Base-by-base conservation (phyloP, 2,113 vertebrate species). In the Sisor rabdophorus region DNA sequence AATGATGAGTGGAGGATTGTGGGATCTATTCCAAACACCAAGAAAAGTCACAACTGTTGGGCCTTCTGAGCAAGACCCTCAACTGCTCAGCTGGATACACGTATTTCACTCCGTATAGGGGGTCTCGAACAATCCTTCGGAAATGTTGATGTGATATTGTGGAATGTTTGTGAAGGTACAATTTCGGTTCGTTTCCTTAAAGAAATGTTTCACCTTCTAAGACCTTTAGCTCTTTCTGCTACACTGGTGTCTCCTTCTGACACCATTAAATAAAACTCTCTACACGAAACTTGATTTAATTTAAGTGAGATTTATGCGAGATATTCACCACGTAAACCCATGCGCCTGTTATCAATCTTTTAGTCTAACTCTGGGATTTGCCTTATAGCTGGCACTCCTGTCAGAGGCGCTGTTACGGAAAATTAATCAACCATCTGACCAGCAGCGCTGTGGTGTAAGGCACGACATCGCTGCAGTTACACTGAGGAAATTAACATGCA, bases 401-500 rank as follows among this genome's bases (percentile, higher is more conserved):
- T 30, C 47, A 28, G 17, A 69, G 48, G 24, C 30, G 15, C 24
- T 19, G 47, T 20, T 30, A 52, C 2, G 17, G 24, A 30, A 69
- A 69, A 67, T 26, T 26, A 67, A 26, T 67, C 47, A 52, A 28
- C 16, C 11, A 20, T 19, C 4, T 30, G 24, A 26, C 24, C 47
- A 50, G 19, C 24, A 20, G 22, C 65, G 8, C 17, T 28, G 65
- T 2, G 16, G 47, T 52, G 20, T 7, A 52, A 52, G 9, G 22
- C 61, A 55, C n/a, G 20, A 32, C 44, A 48, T 48, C 53, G 44
- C 13, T 15, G 20, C 24, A 47, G 30, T 59, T 30, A 17, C 48
- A 63, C 56, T 47, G 56, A 44, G 58, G 32, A 71, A 78, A 78
- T 63, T 12, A 78, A 71, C 64, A 65, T 78, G 48, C 40, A 55